Evolutionary conservation across 2,888 invertebrate genomes (phyloP).

Genomic region (Chaitophorus viminalis): DNA sequence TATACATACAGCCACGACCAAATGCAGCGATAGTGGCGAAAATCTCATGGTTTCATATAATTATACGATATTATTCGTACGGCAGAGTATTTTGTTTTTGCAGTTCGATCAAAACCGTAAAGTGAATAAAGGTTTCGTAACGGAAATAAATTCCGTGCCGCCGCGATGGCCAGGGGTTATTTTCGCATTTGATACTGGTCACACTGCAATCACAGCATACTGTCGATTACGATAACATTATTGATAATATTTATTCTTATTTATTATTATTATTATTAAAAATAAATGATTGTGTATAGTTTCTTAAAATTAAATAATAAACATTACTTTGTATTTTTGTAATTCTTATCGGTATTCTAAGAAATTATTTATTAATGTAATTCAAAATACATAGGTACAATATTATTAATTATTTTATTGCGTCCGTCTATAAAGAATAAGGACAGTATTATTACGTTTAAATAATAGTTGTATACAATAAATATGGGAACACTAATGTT

Average conservation of each 20-base stretch:
- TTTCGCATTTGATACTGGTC: neutral
- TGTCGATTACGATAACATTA: conserved; percentile 18
- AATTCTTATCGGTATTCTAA: neutral
- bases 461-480: neutral
- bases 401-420: neutral
- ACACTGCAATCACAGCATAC: neutral
- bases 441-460: neutral
- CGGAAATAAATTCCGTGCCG: too few species aligned
- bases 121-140: too few species aligned
- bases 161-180: neutral
- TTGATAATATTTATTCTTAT: conserved; percentile 27
- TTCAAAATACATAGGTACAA: too few species aligned
- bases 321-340: neutral
- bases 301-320: neutral
- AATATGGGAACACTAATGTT: neutral
- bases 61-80: too few species aligned
- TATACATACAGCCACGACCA: too few species aligned
- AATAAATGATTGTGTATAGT: neutral
- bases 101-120: too few species aligned
- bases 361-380: too few species aligned
- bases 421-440: neutral
- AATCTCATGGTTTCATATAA: too few species aligned
- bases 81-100: too few species aligned
- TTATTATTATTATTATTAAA: neutral
- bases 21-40: too few species aligned